A percentile compares a stretch with the other conserved stretches of the same genome.
These are phyloP conservation scores for Sylvicola cinctus DNA, from an alignment of 2,888 invertebrate genomes.

Conservation along the genomic window DNA sequence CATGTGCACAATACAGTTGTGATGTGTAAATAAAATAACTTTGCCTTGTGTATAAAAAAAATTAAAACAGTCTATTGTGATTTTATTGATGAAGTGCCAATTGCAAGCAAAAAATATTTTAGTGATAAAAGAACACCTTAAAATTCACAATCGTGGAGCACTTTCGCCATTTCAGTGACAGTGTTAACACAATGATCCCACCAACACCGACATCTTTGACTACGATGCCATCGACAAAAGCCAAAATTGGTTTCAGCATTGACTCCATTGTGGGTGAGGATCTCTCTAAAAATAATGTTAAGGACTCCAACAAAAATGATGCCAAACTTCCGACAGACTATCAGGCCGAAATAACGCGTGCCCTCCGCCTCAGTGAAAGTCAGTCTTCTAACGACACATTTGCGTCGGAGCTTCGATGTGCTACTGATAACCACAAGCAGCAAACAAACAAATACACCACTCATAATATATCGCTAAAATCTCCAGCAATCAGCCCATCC, in stretches of 20 bases:
- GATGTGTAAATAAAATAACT: no score
- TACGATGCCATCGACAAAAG: slow-evolving; percentile 58
- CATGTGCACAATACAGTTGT: no score
- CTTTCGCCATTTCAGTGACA: no score
- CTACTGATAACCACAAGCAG: background rate
- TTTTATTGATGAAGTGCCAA: no score
- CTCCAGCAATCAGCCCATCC: background rate
- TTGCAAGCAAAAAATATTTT: no score
- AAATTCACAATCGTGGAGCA: no score
- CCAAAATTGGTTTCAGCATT: slow-evolving; percentile 75
- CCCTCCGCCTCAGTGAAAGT: background rate
- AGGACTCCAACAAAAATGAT: slow-evolving; percentile 1
- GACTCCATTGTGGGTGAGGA: slow-evolving; percentile 64
- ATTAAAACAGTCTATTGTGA: no score
- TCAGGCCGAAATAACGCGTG: slow-evolving; percentile 5
- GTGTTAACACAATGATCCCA: slow-evolving; percentile 72
- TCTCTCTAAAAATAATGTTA: background rate
- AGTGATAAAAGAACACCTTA: no score
- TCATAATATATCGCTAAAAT: no score
- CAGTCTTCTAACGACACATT: no score
- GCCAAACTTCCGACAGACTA: slow-evolving; percentile 3
- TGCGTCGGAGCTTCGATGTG: background rate
- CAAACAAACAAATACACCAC: no score
- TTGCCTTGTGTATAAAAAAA: no score
- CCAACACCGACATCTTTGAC: slow-evolving; percentile 72